A percentile compares a stretch with the other conserved stretches of the same genome.
phyloP scores from a whole-genome alignment of 2,888 invertebrate species.

The Xiphydria camelus region DNA sequence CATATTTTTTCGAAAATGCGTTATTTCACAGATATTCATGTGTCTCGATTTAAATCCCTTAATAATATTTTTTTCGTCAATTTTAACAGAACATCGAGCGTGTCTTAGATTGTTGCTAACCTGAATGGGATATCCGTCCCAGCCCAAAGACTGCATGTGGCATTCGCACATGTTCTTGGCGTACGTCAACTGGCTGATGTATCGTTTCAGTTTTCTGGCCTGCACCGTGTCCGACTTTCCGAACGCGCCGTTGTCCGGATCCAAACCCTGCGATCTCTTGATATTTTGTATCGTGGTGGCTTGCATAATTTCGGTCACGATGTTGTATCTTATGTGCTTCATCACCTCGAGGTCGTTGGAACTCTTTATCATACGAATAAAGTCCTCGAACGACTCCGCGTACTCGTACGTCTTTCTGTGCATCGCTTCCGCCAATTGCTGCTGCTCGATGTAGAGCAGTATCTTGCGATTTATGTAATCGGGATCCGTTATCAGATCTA shows the following conservation, averaged over 20 bases:
- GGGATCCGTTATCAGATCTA: slow-evolving; percentile 84
- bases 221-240: slow-evolving; percentile 76
- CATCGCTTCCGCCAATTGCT: slow-evolving; percentile 76
- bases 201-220: slow-evolving; percentile 80
- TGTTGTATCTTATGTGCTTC: slow-evolving; percentile 82
- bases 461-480: slow-evolving; percentile 90
- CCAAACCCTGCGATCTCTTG: slow-evolving; percentile 81
- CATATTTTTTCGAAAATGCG: too few species aligned
- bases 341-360: slow-evolving; percentile 81
- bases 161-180: slow-evolving; percentile 83
- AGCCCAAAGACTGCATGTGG: slow-evolving; percentile 73
- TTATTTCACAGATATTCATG: too few species aligned
- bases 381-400: slow-evolving; percentile 88
- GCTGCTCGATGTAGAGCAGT: slow-evolving; percentile 79
- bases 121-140: slow-evolving; percentile 66
- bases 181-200: slow-evolving; percentile 79
- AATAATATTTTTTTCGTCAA: too few species aligned
- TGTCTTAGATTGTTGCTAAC: too few species aligned
- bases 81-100: too few species aligned
- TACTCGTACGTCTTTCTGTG: slow-evolving; percentile 83
- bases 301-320: slow-evolving; percentile 92
- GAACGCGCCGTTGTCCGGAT: slow-evolving; percentile 64
- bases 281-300: slow-evolving; percentile 89
- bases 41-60: too few species aligned
- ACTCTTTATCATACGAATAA: slow-evolving; percentile 80